phyloP scores from a whole-genome alignment of 2,888 invertebrate species.

The Cheilosia vernalis region DNA sequence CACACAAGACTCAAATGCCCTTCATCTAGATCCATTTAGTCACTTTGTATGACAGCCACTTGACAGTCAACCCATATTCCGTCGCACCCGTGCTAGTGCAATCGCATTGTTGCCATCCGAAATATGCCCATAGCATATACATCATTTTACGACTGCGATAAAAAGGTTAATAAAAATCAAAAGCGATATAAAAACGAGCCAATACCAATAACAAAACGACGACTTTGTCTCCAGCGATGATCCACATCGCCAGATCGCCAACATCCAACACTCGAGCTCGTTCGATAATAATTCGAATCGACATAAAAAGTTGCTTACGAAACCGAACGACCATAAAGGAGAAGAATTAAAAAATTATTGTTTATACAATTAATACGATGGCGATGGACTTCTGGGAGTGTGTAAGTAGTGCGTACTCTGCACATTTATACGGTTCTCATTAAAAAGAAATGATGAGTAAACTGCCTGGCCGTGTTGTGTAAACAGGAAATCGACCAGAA shows the following conservation, averaged over 20 bases:
- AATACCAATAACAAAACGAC: not conserved
- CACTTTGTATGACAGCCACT: too few species aligned
- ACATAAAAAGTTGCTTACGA: slow-evolving; percentile 44
- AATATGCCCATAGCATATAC: not conserved
- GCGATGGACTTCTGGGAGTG: slow-evolving; percentile 51
- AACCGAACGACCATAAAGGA: slow-evolving; percentile 41
- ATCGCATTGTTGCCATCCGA: not conserved
- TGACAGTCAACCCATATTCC: too few species aligned
- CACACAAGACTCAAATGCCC: too few species aligned
- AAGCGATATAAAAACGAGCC: not conserved
- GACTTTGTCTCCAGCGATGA: not conserved
- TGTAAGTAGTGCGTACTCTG: slow-evolving; percentile 63
- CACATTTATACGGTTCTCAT: slow-evolving; percentile 58
- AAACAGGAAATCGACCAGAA: slow-evolving; percentile 71
- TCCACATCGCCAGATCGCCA: not conserved
- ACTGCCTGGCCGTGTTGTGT: slow-evolving; percentile 64
- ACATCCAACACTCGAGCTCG: not conserved
- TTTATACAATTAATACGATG: slow-evolving; percentile 65
- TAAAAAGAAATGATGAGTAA: slow-evolving; percentile 47
- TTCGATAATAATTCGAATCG: slow-evolving; percentile 22
- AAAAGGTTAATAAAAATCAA: not conserved
- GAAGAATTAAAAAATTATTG: slow-evolving; percentile 31
- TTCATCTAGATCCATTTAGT: too few species aligned
- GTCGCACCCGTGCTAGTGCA: not conserved
- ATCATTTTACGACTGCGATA: not conserved